Evolutionary conservation across 2,797 vertebrate species (phyloP), one percentile per base, ranked within the genome.

Genomic region (Premnoplex brunnescens): DNA sequence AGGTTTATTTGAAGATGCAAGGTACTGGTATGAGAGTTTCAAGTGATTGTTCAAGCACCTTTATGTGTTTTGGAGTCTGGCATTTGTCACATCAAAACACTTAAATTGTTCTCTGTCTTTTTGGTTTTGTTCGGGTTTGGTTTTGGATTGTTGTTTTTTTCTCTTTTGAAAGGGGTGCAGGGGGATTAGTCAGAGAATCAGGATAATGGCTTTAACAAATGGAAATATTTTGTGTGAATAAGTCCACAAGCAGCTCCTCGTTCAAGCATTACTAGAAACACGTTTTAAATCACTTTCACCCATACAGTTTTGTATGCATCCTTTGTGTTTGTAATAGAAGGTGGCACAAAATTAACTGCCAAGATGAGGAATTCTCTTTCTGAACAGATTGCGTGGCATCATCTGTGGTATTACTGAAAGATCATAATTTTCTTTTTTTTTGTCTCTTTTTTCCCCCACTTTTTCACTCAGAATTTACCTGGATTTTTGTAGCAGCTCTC

Each of bases 131-230:
- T 74, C 37, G 4, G 26, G 36, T 56, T 32, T 22, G 28, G 48
- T 17, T 49, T 74, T 36, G 9, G 10, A 43, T 63, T 39, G 23
- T 6, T 18, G 1, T 0, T 32, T n/a, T 43, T 14, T 39, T 19
- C 19, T 68, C 16, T 54, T 94, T 77, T 78, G 46, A 64, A 34
- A 28, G n/a, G 9, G 13, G 7, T 43, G 9, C 14, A 41, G 18
- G 7, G 39, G 17, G 5, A 14, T 48, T 81, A 84, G 58, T 68
- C 51, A 75, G 73, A 71, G 58, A 79, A 67, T 78, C 30, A 18
- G 52, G 36, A 62, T 90, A 93, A 89, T 92, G 67, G 56, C 59
- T 95, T 94, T 94, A 93, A 75, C 59, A 93, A 94, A 90, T 1
- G 8, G 77, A 88, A 92, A 39, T 56, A 69, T 73, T 66, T 85